Evolutionary conservation across 2,888 invertebrate species (phyloP), one percentile per base, ranked within the genome.

Genomic region (Autographa pulchrina): DNA sequence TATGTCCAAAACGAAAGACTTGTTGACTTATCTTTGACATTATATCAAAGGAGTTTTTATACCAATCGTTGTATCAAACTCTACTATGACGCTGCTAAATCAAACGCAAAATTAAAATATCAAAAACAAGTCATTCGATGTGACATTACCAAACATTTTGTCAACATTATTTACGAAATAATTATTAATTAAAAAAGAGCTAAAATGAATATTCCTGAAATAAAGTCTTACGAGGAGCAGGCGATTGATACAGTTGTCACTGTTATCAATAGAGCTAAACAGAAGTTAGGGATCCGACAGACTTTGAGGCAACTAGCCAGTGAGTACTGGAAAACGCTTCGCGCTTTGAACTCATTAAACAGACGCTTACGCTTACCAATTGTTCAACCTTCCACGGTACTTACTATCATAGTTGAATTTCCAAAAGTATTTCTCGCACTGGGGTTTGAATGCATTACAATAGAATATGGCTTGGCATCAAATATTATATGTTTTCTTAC

Each of bases 211-310:
- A 70, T 92, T 60, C 91, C 92, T 4, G 86, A 89, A 72, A 85
- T 94, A 7, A 84, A 80, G 2, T 78, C 91, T 0, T 90, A 91
- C 52, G 91, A 93, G 52, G 93, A 94, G 6, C 83, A 84, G 56
- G 94, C 95, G 0, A 86, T 93, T 6, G 91, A 94, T 54, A 86
- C 86, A 0, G 92, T 94, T 2, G 92, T 92, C 0, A 88, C 89
- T 0, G 88, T 93, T 0, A 77, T 95, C 13, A 95, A 95, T 71
- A 81, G 86, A 18, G 93, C 93, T 0, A 92, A 90, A 18, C 90
- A 91, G 48, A 85, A 86, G 14, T 64, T 95, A 1, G 93, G 94
- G 0, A 73, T 80, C 0, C 70, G 93, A 8, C 88, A 89, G 65
- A 93, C 89, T 0, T 77, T 95, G 6, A 85, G 54, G 11, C 86